phyloP scores from a whole-genome alignment of 2,797 vertebrate species.

The Acanthurus leucopareius region DNA sequence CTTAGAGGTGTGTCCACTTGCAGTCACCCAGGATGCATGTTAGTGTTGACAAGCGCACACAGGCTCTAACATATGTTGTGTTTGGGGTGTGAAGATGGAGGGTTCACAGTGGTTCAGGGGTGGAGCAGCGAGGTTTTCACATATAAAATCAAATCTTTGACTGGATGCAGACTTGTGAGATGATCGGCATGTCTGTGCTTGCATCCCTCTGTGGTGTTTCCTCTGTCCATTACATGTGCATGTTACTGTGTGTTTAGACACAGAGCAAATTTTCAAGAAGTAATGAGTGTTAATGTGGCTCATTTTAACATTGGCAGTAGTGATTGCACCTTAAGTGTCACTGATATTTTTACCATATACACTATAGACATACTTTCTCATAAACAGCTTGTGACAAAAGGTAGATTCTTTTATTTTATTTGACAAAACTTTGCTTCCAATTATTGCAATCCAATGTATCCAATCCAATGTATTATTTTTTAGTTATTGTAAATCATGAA shows the following conservation, averaged over 20 bases:
- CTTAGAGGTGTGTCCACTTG: too few relatives aligned
- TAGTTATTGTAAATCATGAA: neutral
- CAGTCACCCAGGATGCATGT: too few relatives aligned
- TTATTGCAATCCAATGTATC: neutral
- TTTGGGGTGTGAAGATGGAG: slow-evolving; percentile 15
- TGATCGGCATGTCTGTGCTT: slow-evolving; percentile 19
- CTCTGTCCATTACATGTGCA: neutral
- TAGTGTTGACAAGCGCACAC: too few relatives aligned
- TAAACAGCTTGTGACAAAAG: neutral
- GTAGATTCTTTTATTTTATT: neutral
- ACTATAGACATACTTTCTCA: neutral
- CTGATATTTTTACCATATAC: neutral
- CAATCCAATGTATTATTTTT: neutral
- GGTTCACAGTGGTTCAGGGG: slow-evolving; percentile 19
- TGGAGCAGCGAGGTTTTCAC: slow-evolving; percentile 19
- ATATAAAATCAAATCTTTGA: slow-evolving; percentile 4
- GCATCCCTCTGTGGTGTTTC: neutral
- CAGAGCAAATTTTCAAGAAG: neutral
- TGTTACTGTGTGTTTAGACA: neutral
- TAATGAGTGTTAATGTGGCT: slow-evolving; percentile 9
- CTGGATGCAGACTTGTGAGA: slow-evolving; percentile 3
- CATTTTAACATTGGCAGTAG: neutral
- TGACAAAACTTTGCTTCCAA: neutral
- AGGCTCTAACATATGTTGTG: neutral
- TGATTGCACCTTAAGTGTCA: slow-evolving; percentile 3